Evolutionary conservation across 2,797 vertebrate genomes (phyloP), one percentile per base, ranked within the genome.

Genomic region (Anguilla marmorata): DNA sequence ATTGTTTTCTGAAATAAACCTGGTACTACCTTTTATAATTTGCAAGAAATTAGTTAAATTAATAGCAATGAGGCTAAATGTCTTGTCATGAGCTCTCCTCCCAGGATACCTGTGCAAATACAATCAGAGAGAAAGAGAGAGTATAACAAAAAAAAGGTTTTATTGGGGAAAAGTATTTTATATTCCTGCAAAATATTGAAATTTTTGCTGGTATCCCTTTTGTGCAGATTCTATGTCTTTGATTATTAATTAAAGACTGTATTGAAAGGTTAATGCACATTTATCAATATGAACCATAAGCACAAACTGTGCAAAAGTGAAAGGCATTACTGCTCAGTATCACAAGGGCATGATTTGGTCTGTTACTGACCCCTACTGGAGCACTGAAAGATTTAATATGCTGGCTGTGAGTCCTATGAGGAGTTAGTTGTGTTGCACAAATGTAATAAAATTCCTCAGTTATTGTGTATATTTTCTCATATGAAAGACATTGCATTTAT

Each of bases 341-440:
- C 24, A 27, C 24, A 27, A 69, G 56, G 11, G 33, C 24, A 79
- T 91, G 84, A 88, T 85, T 9, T 91, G 92, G 92, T 93, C 87
- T 84, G 89, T 91, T 92, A 92, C 94, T 94, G 95, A 90, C 94
- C 94, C 93, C 95, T 95, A 63, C 90, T 94, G 74, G 74, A 76
- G 27, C 72, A 37, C 33, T 16, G 30, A 2, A 37, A 37, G 50
- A 33, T 19, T 3, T 76, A 27, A 19, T 12, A 37, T 76, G 30
- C 72, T 76, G 72, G 33, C 33, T 3, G 27, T 41, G 33, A 79
- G 27, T 72, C 1, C 16, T 4, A 76, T 37, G 72, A 76, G 16
- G 11, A 37, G 12, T 69, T 30, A 74, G 30, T 74, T 74, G 11
- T 33, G 11, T 74, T 74, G n/a, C 30, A 14, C 30, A 30, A 33